Evolutionary conservation across 1,140 invertebrate genomes (phyloP).

Genomic region (Luehdorfia chinensis): DNA sequence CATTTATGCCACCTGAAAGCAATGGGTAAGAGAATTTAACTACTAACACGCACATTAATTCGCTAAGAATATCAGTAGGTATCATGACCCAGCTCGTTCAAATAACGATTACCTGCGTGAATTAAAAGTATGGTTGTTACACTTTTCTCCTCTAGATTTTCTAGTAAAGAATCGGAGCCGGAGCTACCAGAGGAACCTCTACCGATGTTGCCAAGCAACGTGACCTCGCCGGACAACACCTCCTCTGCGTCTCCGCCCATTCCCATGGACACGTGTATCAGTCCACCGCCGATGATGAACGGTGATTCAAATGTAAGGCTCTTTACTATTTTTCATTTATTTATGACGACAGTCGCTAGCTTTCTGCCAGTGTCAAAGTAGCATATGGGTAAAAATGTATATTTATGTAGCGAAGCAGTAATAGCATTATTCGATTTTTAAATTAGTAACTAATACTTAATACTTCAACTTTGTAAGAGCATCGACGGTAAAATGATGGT

Average conservation of each 20-base stretch:
- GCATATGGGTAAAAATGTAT: background rate
- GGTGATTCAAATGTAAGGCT: slow-evolving; percentile 51
- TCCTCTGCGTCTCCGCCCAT: slow-evolving; percentile 31
- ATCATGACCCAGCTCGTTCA: too few relatives aligned
- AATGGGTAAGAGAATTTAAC: slow-evolving; percentile 41
- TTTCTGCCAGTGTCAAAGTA: too few relatives aligned
- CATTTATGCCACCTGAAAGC: slow-evolving; percentile 34
- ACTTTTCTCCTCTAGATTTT: slow-evolving; percentile 36
- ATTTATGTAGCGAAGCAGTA: background rate
- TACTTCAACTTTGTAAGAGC: too few relatives aligned
- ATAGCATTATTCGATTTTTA: too few relatives aligned
- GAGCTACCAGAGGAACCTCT: slow-evolving; percentile 39
- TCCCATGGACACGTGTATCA: slow-evolving; percentile 67
- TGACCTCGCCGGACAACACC: slow-evolving; percentile 36
- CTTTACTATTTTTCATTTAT: background rate
- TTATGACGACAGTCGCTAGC: background rate
- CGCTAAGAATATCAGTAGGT: too few relatives aligned
- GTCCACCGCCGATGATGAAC: slow-evolving; percentile 75
- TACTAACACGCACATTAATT: too few relatives aligned
- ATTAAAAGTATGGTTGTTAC: too few relatives aligned
- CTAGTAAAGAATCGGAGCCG: slow-evolving; percentile 27
- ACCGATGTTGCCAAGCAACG: slow-evolving; percentile 35
- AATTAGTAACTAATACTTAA: too few relatives aligned
- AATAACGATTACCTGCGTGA: too few relatives aligned
- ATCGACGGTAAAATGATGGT: too few relatives aligned